A percentile compares a stretch with the other conserved stretches of the same genome.
Conservation (phyloP, 1,140 invertebrate genomes). For the Eurosta solidaginis region DNA sequence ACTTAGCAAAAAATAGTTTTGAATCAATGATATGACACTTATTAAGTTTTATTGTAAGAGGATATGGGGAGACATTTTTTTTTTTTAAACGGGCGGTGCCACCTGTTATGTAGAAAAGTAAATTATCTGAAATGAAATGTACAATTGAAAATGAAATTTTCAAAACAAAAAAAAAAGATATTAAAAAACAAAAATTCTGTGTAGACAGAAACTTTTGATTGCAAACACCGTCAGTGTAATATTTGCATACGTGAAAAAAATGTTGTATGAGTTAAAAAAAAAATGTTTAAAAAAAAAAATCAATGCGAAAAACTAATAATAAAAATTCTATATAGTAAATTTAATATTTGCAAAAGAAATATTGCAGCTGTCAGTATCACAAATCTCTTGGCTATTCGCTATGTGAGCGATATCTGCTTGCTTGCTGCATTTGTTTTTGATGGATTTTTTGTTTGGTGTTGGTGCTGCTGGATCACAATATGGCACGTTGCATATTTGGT, state of each 20-base stretch:
- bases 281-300: neutral
- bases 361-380: slow-evolving; percentile 9
- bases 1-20: too few species aligned
- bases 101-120: too few species aligned
- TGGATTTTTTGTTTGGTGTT: neutral
- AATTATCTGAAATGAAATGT: too few species aligned
- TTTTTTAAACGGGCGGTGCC: too few species aligned
- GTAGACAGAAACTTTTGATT: neutral
- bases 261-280: too few species aligned
- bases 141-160: too few species aligned
- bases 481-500: slow-evolving; percentile 11
- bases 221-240: neutral
- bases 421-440: too few species aligned
- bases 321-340: neutral
- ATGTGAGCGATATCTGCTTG: neutral
- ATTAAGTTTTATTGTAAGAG: too few species aligned
- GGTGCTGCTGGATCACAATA: neutral
- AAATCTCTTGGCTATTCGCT: neutral
- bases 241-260: neutral
- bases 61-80: too few species aligned
- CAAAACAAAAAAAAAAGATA: too few species aligned
- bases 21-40: too few species aligned
- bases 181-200: too few species aligned
- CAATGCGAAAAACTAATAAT: neutral
- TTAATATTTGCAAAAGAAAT: slow-evolving; percentile 28